These are phyloP conservation scores for Tipula vernalis DNA, from an alignment of 2,888 invertebrate species.

Conservation along the genomic window DNA sequence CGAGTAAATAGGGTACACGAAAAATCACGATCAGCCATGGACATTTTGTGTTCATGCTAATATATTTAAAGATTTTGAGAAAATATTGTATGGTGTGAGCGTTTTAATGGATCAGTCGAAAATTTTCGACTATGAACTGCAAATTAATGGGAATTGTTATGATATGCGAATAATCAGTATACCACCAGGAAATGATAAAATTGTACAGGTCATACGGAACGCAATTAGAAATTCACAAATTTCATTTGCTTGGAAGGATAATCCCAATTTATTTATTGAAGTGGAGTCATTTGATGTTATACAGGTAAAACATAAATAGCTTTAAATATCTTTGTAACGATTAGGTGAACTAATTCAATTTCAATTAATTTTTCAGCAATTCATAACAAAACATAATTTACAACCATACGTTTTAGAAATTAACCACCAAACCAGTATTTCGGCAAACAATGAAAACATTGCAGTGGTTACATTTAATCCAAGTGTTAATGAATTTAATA, in stretches of 20 bases:
- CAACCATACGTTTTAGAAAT: neutral
- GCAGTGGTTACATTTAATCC: neutral
- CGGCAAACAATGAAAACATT: neutral
- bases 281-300: neutral
- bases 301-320: neutral
- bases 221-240: neutral
- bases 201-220: neutral
- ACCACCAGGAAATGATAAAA: neutral
- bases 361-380: neutral
- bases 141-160: neutral
- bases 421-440: neutral
- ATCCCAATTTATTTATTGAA: too few species aligned
- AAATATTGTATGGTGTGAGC: neutral
- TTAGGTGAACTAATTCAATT: too few species aligned
- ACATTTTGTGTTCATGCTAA: neutral
- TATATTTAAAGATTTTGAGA: neutral
- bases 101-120: too few species aligned
- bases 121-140: neutral
- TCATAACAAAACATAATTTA: neutral
- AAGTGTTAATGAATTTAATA: neutral
- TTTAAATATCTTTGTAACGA: too few species aligned
- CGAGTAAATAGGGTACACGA: too few species aligned
- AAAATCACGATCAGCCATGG: neutral
- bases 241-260: neutral
- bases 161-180: neutral